A percentile compares a stretch with the other conserved stretches of the same genome.
phyloP scores from a whole-genome alignment of 30 jellyfish, hydroid and myxozoan genomes.

The Nemopilema nomurai region DNA sequence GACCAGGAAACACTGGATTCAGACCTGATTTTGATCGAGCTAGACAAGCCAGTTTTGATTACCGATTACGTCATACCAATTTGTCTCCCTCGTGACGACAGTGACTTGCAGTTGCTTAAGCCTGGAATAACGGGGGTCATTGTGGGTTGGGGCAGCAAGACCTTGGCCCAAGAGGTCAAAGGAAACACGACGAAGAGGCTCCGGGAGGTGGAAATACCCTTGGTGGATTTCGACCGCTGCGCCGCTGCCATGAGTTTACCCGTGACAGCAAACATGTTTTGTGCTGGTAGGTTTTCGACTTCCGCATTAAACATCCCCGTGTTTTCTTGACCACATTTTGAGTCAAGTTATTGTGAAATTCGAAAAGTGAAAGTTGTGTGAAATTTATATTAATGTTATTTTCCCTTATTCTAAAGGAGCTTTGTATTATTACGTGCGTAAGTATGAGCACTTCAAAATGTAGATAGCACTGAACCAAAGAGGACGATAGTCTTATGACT shows the following conservation, averaged over 20 bases:
- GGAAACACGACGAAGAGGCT: conserved; percentile 34
- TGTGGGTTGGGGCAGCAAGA: conserved; percentile 74
- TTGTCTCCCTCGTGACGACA: conserved; percentile 72
- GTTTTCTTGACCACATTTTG: too few relatives aligned
- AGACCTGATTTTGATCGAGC: conserved; percentile 59
- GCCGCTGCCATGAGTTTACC: conserved; percentile 44
- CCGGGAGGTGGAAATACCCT: conserved; percentile 56
- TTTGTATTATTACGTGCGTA: too few relatives aligned
- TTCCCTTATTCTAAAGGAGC: too few relatives aligned
- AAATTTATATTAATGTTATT: too few relatives aligned
- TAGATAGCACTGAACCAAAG: too few relatives aligned
- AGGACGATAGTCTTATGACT: too few relatives aligned
- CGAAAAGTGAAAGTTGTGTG: too few relatives aligned
- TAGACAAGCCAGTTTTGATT: conserved; percentile 36
- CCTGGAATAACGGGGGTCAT: conserved; percentile 29
- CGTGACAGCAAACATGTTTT: conserved; percentile 66
- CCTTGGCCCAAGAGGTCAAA: conserved; percentile 1
- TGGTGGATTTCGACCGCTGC: conserved; percentile 36
- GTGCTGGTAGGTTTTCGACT: conserved; percentile 57
- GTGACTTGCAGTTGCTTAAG: conserved; percentile 45
- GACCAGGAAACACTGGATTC: conserved; percentile 44
- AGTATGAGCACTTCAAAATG: too few relatives aligned
- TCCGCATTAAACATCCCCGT: background rate
- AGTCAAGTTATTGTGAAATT: too few relatives aligned
- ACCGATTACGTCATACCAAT: conserved; percentile 81